These are phyloP conservation scores for Melanotaenia duboulayi DNA, from an alignment of 2,113 vertebrate species.

Conservation along the genomic window DNA sequence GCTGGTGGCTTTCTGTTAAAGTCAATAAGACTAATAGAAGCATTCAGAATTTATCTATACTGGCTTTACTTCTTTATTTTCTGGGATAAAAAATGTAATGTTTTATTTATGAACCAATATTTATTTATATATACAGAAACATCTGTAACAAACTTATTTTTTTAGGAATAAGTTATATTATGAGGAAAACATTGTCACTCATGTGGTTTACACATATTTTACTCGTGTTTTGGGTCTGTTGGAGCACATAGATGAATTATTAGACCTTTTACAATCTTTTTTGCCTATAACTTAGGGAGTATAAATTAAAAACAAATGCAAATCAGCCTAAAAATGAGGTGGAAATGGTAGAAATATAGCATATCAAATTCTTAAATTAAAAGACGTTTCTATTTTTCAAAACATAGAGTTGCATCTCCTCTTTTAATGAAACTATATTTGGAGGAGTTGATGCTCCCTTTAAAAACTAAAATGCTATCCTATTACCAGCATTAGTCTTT, in stretches of 20 bases:
- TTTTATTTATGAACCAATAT: too few relatives aligned
- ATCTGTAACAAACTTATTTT: too few relatives aligned
- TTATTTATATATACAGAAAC: too few relatives aligned
- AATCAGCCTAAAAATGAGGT: background rate
- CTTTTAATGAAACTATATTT: too few relatives aligned
- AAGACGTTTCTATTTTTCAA: background rate
- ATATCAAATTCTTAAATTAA: background rate
- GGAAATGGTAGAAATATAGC: background rate
- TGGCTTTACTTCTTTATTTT: background rate
- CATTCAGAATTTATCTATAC: background rate
- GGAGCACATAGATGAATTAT: background rate
- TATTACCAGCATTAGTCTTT: too few relatives aligned
- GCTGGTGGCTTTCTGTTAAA: background rate
- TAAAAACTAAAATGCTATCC: too few relatives aligned
- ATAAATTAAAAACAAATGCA: constrained; percentile 2
- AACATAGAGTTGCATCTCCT: background rate
- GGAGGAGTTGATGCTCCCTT: too few relatives aligned
- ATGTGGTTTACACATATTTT: too few relatives aligned
- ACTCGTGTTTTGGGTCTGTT: too few relatives aligned
- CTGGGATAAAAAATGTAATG: background rate
- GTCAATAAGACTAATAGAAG: background rate
- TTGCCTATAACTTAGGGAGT: background rate
- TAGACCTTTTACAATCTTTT: background rate
- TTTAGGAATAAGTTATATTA: too few relatives aligned
- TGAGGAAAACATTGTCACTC: too few relatives aligned